Conservation (phyloP, 2,888 invertebrate species). For the Merodon equestris region DNA sequence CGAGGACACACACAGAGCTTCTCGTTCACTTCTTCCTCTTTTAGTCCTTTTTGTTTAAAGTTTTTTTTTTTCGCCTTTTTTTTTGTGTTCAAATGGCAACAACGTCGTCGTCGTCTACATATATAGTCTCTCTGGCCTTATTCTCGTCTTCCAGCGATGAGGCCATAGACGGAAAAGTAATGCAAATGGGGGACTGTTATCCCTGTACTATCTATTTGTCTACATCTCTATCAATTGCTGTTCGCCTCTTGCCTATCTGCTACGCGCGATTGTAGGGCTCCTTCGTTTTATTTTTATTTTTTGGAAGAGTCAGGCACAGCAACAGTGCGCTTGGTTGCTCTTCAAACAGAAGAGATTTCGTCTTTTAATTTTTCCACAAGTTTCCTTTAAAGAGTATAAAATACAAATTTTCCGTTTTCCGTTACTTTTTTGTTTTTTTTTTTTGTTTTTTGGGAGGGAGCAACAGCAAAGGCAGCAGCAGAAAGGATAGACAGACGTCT, state of each 20-base stretch:
- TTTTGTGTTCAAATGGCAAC: too few relatives aligned
- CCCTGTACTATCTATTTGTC: slow-evolving; percentile 61
- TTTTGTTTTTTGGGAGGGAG: slow-evolving; percentile 12
- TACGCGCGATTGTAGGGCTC: too few relatives aligned
- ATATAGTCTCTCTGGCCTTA: slow-evolving; percentile 28
- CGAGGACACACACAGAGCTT: slow-evolving; percentile 48
- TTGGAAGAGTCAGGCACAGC: slow-evolving; percentile 37
- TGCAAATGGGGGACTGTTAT: slow-evolving; percentile 59
- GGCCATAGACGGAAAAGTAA: slow-evolving; percentile 30
- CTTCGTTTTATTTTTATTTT: neutral
- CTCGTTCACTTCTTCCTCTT: neutral
- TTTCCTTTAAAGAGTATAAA: slow-evolving; percentile 41
- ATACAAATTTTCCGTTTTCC: slow-evolving; percentile 33
- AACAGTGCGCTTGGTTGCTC: slow-evolving; percentile 58
- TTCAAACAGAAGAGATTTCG: slow-evolving; percentile 47
- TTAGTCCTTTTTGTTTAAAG: neutral
- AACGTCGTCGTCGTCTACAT: too few relatives aligned
- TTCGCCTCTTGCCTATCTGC: slow-evolving; percentile 26
- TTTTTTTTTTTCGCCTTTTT: neutral
- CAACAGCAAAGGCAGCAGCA: slow-evolving; percentile 4
- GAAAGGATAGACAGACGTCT: slow-evolving; percentile 53
- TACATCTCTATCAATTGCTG: slow-evolving; percentile 61
- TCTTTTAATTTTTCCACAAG: slow-evolving; percentile 11
- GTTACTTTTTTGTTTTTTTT: slow-evolving; percentile 5
- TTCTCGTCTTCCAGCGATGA: slow-evolving; percentile 24